These are phyloP conservation scores for Ericerus pela DNA, from an alignment of 1,140 invertebrate genomes.

Conservation along the genomic window DNA sequence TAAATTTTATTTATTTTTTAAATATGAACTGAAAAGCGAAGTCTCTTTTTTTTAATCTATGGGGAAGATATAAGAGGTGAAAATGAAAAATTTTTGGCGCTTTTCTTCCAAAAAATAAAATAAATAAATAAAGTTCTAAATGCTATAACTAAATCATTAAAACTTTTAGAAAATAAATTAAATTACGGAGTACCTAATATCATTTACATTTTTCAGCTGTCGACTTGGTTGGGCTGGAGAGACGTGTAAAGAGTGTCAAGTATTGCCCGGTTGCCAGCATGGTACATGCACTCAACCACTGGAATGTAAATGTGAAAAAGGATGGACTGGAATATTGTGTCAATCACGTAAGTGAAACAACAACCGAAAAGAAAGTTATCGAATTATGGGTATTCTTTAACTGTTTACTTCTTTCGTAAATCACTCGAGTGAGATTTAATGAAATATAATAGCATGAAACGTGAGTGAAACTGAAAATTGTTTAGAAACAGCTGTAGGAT, in stretches of 20 bases:
- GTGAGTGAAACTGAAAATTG: too few species aligned
- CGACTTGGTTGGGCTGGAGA: slow-evolving; percentile 67
- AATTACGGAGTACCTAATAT: background rate
- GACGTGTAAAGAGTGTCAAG: slow-evolving; percentile 62
- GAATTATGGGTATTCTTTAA: too few species aligned
- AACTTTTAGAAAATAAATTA: background rate
- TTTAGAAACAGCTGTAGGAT: too few species aligned
- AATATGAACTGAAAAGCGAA: too few species aligned
- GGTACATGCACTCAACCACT: slow-evolving; percentile 66
- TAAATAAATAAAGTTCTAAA: background rate
- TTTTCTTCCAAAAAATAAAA: background rate
- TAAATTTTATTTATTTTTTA: too few species aligned
- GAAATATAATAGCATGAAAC: too few species aligned
- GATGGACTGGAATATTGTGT: slow-evolving; percentile 74
- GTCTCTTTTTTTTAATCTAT: too few species aligned
- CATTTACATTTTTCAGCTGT: slow-evolving; percentile 37
- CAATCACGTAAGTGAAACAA: slow-evolving; percentile 73
- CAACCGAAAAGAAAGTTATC: too few species aligned
- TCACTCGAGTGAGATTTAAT: too few species aligned
- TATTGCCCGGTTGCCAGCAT: slow-evolving; percentile 61
- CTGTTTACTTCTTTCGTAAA: too few species aligned
- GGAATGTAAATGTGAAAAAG: slow-evolving; percentile 69
- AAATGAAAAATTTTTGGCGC: background rate
- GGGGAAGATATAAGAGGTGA: slow-evolving; percentile 2
- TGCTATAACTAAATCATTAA: background rate